Evolutionary conservation across 1,140 invertebrate species (phyloP), one percentile per base, ranked within the genome.

Genomic region (Ephestia elutella): DNA sequence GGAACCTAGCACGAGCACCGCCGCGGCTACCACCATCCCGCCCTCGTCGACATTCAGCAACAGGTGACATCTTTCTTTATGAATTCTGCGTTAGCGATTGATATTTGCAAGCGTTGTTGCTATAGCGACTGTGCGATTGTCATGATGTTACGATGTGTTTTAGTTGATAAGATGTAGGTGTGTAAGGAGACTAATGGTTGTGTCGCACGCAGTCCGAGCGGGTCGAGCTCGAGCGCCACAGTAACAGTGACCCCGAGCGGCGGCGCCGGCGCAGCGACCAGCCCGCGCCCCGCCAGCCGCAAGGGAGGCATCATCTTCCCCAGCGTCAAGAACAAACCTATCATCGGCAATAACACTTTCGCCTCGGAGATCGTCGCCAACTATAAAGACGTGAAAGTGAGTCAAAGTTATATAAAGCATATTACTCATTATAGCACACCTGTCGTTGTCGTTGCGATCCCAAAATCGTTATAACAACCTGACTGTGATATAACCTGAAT

Each of bases 311-410:
- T 97, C 68, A 96, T 97, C 81, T 97, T 97, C 88, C 95, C 95
- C 0, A 96, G 95, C 69, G 94, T 97, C 11, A 96, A 96, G 80
- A 96, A 96, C 79, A 97, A 97, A 73, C 95, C 95, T 4, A 93
- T 93, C 59, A 91, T 94, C 25, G 92, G 93, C 7, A 96, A 96
- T 86, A 94, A 93, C 57, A 95, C 94, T 9, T 95, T 95, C 75
- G 91, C 92, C 17, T 94, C 92, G 5, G 94, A 95, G 67, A 89
- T 93, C 60, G 89, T 93, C 54, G 87, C 92, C 38, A 93, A 91
- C 79, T 91, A 94, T 70, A 95, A 94, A 86, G 94, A 96, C 77
- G 91, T 96, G 65, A 96, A 94, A 92, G 95, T 96, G 90, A 93
- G 91, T 87, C 58, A 63, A 63, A 60, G 66, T 71, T 67, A 65